Evolutionary conservation across 2,888 invertebrate species (phyloP).

Genomic region (Drymonia ruficornis): DNA sequence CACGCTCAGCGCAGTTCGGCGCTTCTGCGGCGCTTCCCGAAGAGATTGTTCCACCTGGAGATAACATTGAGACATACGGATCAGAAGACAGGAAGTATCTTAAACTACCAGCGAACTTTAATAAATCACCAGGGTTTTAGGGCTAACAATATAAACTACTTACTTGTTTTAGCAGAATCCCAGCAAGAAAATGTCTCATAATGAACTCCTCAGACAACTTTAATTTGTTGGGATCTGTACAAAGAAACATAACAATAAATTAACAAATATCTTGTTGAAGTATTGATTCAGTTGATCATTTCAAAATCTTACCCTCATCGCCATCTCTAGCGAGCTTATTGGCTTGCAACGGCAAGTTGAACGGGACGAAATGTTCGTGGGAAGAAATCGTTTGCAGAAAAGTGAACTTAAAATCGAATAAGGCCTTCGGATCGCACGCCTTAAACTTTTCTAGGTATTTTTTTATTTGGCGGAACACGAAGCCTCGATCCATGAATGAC

Average conservation of each 20-base stretch:
- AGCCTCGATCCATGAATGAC: constrained; percentile 97
- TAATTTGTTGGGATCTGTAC: constrained; percentile 82
- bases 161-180: constrained; percentile 91
- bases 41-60: constrained; percentile 91
- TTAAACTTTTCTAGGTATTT: constrained; percentile 94
- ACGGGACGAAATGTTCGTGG: constrained; percentile 97
- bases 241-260: constrained; percentile 23
- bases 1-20: constrained; percentile 91
- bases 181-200: constrained; percentile 95
- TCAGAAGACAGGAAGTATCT: too few relatives aligned
- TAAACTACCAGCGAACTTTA: too few relatives aligned
- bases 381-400: constrained; percentile 96
- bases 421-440: constrained; percentile 90
- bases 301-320: constrained; percentile 59
- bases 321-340: constrained; percentile 72
- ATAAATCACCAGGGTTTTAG: too few relatives aligned
- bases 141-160: too few relatives aligned
- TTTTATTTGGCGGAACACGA: constrained; percentile 95
- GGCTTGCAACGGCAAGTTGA: constrained; percentile 94
- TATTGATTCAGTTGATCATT: background rate
- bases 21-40: constrained; percentile 92
- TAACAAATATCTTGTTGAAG: too few relatives aligned
- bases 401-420: constrained; percentile 96
- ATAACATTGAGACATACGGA: background rate
- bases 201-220: constrained; percentile 92